Evolutionary conservation across 2,888 invertebrate species (phyloP).

Genomic region (Carcina quercana): DNA sequence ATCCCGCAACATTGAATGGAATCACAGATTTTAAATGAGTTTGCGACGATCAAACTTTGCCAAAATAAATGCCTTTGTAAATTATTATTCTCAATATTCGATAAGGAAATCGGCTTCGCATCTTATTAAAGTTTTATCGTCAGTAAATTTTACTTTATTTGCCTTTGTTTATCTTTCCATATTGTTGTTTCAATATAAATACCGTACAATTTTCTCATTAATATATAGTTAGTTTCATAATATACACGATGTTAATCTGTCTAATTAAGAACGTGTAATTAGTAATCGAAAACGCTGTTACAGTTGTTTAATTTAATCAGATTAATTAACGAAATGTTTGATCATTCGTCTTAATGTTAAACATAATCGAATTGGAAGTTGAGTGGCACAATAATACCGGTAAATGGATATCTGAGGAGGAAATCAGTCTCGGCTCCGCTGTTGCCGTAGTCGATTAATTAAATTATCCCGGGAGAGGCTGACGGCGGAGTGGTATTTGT

Average conservation of each 20-base stretch:
- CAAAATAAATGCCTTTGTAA: conserved; percentile 8
- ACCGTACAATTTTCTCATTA: no score
- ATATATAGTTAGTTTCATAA: no score
- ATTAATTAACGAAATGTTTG: conserved; percentile 16
- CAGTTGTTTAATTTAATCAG: conserved; percentile 4
- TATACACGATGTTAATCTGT: no score
- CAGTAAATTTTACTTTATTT: no score
- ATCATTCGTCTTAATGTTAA: conserved; percentile 30
- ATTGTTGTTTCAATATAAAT: no score
- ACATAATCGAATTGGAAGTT: conserved; percentile 51
- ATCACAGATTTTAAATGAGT: conserved; percentile 37
- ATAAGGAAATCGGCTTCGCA: conserved; percentile 1
- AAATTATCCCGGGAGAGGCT: conserved; percentile 55
- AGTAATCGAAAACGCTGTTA: background rate
- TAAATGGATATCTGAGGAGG: conserved; percentile 63
- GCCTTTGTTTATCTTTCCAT: no score
- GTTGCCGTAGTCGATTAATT: conserved; percentile 63
- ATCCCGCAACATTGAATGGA: conserved; percentile 36
- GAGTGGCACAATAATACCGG: conserved; percentile 56
- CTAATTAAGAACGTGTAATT: background rate
- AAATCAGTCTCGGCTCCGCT: conserved; percentile 55
- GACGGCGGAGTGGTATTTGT: conserved; percentile 22
- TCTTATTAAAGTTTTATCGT: background rate
- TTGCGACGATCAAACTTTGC: conserved; percentile 27
- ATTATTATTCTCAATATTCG: conserved; percentile 4